Base-by-base conservation (phyloP, 2,888 invertebrate genomes). In the Campaea margaritaria region DNA sequence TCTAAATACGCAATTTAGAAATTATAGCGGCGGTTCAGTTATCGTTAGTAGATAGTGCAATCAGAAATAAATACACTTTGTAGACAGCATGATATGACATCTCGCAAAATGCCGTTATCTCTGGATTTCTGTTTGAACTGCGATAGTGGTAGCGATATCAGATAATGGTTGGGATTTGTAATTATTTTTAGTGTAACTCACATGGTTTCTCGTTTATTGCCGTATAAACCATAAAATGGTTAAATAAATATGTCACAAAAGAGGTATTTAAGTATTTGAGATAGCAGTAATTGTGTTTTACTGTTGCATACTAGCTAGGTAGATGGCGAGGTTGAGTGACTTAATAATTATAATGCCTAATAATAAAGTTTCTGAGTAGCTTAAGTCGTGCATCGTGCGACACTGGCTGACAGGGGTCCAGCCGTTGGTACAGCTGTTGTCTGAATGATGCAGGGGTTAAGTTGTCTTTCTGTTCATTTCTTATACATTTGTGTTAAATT, bases 41-140 rank as follows among this genome's bases (percentile, higher is more conserved):
- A 83, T 82, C 79, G 69, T 68, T 58, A 63, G 64, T 61, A 78
- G 84, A 86, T 85, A 87, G 71, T 72, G 70, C 79, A 86, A 86
- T 86, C 85, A 82, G 67, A 84, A 85, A 84, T 78, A 82, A 86
- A 84, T 81, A 86, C 74, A 81, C 81, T 81, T 70, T 79, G 77
- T 75, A 71, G 68, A 79, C 73, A 79, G 75, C 72, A 78, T 79
- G 82, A 86, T 81, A 82, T 76, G 80, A 69, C 83, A 87, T 89
- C 85, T 86, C 84, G 75, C 81, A 82, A 85, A 86, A 85, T 69
- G 67, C 28, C 16, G 45, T 47, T 87, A 87, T 87, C 87, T 72
- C 73, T 66, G 67, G 73, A 80, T 82, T 81, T 81, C 58, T 86
- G 85, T 89, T 84, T 84, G 80, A 70, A 70, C 66, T 73, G 61